Percentiles rank a stretch among this genome's conserved stretches.
phyloP scores from a whole-genome alignment of 2,113 vertebrate genomes.

The Neodontobutis hainanensis region DNA sequence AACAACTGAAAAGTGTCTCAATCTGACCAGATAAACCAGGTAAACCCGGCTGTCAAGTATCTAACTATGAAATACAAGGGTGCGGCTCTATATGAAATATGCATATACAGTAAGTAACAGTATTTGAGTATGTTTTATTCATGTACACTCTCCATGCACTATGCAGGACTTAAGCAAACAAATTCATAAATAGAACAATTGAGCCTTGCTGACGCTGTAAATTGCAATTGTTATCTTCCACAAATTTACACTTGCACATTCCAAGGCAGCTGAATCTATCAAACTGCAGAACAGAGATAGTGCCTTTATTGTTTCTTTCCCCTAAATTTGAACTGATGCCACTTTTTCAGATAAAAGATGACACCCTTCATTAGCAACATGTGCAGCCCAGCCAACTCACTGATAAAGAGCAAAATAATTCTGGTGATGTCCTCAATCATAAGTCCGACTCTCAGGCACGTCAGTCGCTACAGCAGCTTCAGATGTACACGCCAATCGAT shows the following conservation, averaged over 20 bases:
- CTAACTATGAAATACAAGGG: not conserved
- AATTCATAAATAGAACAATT: conserved; percentile 24
- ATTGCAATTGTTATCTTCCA: conserved; percentile 14
- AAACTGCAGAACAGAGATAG: conserved; percentile 22
- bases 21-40: not conserved
- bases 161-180: not conserved
- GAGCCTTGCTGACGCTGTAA: conserved; percentile 1
- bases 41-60: not conserved
- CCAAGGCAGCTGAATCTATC: conserved; percentile 17
- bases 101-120: not conserved
- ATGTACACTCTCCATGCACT: conserved; percentile 7
- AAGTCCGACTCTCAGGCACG: conserved; percentile 35
- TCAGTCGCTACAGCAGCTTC: conserved; percentile 28
- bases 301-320: conserved; percentile 25
- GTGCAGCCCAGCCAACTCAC: conserved; percentile 11
- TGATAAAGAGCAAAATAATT: conserved; percentile 21
- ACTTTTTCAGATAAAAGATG: conserved; percentile 30
- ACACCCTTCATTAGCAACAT: conserved; percentile 23
- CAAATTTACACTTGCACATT: conserved; percentile 31
- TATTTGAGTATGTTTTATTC: conserved; percentile 8
- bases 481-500: conserved; percentile 54
- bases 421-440: not conserved
- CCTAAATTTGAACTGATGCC: conserved; percentile 31
- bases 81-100: not conserved
- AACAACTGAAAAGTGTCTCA: conserved; percentile 6